Conservation (phyloP, 1,140 invertebrate genomes). For the Drosophila orena region DNA sequence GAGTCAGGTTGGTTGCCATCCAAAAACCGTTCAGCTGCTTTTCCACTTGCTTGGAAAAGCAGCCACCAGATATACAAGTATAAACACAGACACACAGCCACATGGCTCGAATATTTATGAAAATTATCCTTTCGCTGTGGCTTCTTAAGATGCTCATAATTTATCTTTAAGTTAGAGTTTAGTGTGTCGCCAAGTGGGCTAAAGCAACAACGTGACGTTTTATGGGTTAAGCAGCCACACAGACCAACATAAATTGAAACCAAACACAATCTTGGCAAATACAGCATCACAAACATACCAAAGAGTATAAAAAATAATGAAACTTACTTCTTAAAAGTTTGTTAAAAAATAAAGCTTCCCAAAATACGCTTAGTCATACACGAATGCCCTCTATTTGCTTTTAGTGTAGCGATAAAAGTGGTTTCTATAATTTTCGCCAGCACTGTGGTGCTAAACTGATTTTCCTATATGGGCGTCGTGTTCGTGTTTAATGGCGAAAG, state of each 20-base stretch:
- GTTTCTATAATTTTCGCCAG: not conserved
- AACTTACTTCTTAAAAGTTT: not conserved
- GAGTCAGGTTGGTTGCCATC: constrained; percentile 42
- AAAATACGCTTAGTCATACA: no score
- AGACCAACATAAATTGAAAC: not conserved
- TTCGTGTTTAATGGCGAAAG: constrained; percentile 80
- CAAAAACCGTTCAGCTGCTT: constrained; percentile 50
- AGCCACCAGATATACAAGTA: constrained; percentile 5
- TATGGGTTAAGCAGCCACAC: constrained; percentile 31
- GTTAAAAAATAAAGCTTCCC: no score
- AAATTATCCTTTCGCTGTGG: constrained; percentile 83
- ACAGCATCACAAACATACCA: no score
- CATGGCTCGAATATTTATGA: constrained; percentile 79
- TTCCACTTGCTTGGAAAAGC: not conserved
- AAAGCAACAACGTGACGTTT: constrained; percentile 39
- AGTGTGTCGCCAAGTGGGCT: constrained; percentile 69
- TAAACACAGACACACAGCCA: constrained; percentile 7
- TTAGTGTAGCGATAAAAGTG: not conserved
- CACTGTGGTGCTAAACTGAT: not conserved
- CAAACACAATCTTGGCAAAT: no score
- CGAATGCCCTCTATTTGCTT: no score
- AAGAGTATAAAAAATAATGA: not conserved
- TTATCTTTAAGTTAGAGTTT: constrained; percentile 82
- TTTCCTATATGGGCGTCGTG: constrained; percentile 49
- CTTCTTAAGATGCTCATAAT: constrained; percentile 84